A percentile compares a stretch with the other conserved stretches of the same genome.
Conservation (phyloP, 2,888 invertebrate species). For the Sarcophaga rosellei region DNA sequence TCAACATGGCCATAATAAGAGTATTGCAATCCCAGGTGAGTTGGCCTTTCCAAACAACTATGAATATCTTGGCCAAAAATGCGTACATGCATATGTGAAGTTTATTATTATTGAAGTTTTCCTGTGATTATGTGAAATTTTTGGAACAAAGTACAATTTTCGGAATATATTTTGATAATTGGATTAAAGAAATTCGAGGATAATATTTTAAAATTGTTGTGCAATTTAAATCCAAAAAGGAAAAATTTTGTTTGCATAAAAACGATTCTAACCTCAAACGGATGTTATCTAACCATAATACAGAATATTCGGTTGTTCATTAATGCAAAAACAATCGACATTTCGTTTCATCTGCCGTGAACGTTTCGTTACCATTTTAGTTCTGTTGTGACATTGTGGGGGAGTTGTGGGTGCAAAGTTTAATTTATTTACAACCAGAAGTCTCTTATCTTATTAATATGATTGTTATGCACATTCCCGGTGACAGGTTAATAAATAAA, state of each 20-base stretch:
- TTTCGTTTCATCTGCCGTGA: conserved; percentile 4
- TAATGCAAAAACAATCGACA: conserved; percentile 35
- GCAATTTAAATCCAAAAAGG: conserved; percentile 47
- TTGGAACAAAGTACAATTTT: background rate
- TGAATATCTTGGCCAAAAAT: background rate
- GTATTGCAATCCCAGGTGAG: conserved; percentile 79
- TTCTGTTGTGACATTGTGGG: background rate
- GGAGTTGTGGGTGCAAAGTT: background rate
- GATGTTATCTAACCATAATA: conserved; percentile 76
- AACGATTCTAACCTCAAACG: conserved; percentile 77
- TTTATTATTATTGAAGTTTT: background rate
- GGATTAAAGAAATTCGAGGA: background rate
- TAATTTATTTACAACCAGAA: background rate
- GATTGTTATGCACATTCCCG: background rate
- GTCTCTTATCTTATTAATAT: conserved; percentile 4
- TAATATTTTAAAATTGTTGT: conserved; percentile 45
- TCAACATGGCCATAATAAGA: conserved; percentile 77
- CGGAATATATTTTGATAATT: background rate
- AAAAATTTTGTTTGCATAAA: conserved; percentile 69
- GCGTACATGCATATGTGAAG: background rate
- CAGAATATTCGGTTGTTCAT: conserved; percentile 27
- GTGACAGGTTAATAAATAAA: background rate
- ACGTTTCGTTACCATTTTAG: conserved; percentile 8
- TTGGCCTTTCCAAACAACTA: conserved; percentile 35
- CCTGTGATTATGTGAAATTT: background rate